phyloP scores from a whole-genome alignment of 2,797 vertebrate species.

The Poecile montanus region DNA sequence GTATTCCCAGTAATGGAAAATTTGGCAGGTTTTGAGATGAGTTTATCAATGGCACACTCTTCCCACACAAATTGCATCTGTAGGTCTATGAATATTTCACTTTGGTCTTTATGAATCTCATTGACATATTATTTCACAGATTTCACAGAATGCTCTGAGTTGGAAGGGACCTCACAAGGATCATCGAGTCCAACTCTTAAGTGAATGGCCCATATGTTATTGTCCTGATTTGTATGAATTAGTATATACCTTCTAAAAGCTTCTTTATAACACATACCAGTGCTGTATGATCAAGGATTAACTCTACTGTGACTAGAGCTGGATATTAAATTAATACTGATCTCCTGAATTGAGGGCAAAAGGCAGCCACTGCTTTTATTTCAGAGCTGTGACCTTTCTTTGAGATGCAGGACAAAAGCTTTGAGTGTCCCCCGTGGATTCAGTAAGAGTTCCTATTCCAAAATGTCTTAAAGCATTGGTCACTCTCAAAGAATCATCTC shows the following conservation, averaged over 20 bases:
- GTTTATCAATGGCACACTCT: neutral
- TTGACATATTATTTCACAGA: neutral
- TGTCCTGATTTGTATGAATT: neutral
- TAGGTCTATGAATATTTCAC: neutral
- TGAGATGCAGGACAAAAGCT: neutral
- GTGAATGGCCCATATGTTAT: neutral
- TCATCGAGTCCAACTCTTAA: rapidly evolving
- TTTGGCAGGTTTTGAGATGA: neutral
- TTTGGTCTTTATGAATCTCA: neutral
- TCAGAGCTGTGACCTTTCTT: neutral
- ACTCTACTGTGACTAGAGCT: neutral
- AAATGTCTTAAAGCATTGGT: neutral
- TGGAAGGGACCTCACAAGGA: neutral
- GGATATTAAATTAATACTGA: neutral
- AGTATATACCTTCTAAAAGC: neutral
- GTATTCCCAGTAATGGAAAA: neutral
- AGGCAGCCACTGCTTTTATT: neutral
- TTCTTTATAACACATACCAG: neutral
- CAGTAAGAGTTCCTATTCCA: neutral
- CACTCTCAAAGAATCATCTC: neutral
- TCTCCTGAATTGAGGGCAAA: neutral
- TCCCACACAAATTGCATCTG: neutral
- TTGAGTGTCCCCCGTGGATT: neutral
- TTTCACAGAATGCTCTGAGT: neutral
- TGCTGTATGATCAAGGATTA: neutral